A percentile compares a stretch with the other conserved stretches of the same genome.
These are phyloP conservation scores for Chloroceryle aenea DNA, from an alignment of 2,113 vertebrate species.

Conservation along the genomic window DNA sequence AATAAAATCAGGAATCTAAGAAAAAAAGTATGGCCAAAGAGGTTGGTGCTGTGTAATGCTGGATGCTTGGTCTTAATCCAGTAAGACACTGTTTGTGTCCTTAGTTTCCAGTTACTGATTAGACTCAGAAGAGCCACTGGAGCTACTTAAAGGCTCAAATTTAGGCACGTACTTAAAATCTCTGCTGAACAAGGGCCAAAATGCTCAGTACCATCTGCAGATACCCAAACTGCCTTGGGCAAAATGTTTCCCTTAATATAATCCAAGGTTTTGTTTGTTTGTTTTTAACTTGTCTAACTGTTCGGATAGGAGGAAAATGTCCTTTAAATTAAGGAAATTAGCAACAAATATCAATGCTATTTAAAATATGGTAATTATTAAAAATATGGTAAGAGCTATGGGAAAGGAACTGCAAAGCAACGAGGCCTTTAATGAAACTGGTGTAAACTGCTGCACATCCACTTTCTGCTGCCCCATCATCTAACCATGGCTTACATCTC, in stretches of 20 bases:
- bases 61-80: not conserved
- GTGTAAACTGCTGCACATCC: not conserved
- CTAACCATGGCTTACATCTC: not conserved
- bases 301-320: conserved; percentile 12
- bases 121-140: not conserved
- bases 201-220: conserved; percentile 56
- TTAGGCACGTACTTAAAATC: conserved; percentile 41
- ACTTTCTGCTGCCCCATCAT: not conserved
- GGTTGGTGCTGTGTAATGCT: not conserved
- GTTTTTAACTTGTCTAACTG: conserved; percentile 17
- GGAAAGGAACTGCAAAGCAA: not conserved
- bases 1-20: not conserved
- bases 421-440: not conserved
- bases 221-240: conserved; percentile 52
- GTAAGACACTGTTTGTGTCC: not conserved
- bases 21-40: not conserved
- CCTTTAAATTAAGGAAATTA: conserved; percentile 52
- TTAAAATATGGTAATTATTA: not conserved
- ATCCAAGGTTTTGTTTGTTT: conserved; percentile 69
- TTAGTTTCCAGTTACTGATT: not conserved
- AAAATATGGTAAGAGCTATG: not conserved
- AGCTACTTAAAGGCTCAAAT: conserved; percentile 43
- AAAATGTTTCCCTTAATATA: conserved; percentile 58
- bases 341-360: conserved; percentile 20
- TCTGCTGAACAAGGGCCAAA: conserved; percentile 58